Evolutionary conservation across 1,140 invertebrate species (phyloP).

Genomic region (Gryllus bimaculatus): DNA sequence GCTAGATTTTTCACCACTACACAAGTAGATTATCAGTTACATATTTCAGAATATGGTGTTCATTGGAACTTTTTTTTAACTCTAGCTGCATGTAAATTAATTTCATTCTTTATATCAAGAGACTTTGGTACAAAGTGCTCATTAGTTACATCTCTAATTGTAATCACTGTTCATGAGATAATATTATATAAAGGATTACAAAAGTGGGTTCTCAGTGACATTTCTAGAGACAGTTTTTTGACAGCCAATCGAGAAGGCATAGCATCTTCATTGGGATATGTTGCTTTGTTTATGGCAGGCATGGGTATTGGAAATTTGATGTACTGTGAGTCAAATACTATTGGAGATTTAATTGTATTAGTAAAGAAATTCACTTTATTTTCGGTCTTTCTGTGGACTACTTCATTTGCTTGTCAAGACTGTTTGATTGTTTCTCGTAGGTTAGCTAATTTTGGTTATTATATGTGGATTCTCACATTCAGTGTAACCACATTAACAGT

Average conservation of each 20-base stretch:
- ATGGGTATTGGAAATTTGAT: conserved; percentile 56
- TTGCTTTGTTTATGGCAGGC: conserved; percentile 68
- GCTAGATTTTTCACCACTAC: conserved; percentile 53
- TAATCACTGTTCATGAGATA: conserved; percentile 60
- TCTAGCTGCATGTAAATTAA: conserved; percentile 69
- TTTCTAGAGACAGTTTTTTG: conserved; percentile 49
- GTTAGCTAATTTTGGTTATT: conserved; percentile 67
- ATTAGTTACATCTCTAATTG: conserved; percentile 39
- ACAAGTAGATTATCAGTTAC: conserved; percentile 68
- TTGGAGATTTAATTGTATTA: neutral
- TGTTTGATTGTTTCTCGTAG: conserved; percentile 52
- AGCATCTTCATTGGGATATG: conserved; percentile 71
- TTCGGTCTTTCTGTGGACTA: conserved; percentile 36
- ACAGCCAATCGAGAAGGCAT: conserved; percentile 85
- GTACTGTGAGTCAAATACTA: conserved; percentile 31
- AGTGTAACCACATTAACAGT: conserved; percentile 41
- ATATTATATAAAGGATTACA: conserved; percentile 51
- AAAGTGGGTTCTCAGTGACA: conserved; percentile 59
- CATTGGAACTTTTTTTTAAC: conserved; percentile 98
- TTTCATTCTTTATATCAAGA: conserved; percentile 48
- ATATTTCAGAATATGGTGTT: conserved; percentile 84
- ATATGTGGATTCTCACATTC: conserved; percentile 59
- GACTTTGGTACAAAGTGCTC: conserved; percentile 37
- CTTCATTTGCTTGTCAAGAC: conserved; percentile 37
- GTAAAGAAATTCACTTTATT: neutral